These are phyloP conservation scores for Cyanocitta stelleri DNA, from an alignment of 2,113 vertebrate species.

Conservation along the genomic window DNA sequence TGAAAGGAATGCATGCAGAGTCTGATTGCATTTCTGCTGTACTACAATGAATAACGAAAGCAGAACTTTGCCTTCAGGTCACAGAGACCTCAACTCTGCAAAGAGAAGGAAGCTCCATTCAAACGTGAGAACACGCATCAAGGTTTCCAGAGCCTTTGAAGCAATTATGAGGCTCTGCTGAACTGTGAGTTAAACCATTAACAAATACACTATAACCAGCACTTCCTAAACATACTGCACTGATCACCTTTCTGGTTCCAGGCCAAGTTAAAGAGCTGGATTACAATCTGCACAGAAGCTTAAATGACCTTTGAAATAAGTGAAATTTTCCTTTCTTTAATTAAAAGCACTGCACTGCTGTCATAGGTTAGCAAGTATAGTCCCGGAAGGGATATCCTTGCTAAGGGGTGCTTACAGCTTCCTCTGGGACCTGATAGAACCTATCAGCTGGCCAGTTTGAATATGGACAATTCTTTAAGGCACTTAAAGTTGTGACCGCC, in stretches of 20 bases:
- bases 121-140: background rate
- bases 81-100: background rate
- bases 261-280: background rate
- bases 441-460: too few relatives aligned
- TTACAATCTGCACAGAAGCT: background rate
- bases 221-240: background rate
- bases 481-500: too few relatives aligned
- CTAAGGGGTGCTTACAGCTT: too few relatives aligned
- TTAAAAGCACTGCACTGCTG: background rate
- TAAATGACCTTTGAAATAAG: background rate
- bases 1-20: background rate
- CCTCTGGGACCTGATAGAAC: too few relatives aligned
- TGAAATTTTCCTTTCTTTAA: background rate
- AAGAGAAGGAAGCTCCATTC: background rate
- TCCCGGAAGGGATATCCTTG: too few relatives aligned
- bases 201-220: background rate
- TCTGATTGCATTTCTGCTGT: background rate
- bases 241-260: background rate
- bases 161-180: background rate
- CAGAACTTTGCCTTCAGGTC: background rate
- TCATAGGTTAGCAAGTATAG: too few relatives aligned
- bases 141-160: background rate
- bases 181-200: conserved; percentile 1
- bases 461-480: too few relatives aligned
- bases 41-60: background rate